These are phyloP conservation scores for Bursaphelenchus mucronatus DNA, from an alignment of 1,140 invertebrate species.

Conservation along the genomic window DNA sequence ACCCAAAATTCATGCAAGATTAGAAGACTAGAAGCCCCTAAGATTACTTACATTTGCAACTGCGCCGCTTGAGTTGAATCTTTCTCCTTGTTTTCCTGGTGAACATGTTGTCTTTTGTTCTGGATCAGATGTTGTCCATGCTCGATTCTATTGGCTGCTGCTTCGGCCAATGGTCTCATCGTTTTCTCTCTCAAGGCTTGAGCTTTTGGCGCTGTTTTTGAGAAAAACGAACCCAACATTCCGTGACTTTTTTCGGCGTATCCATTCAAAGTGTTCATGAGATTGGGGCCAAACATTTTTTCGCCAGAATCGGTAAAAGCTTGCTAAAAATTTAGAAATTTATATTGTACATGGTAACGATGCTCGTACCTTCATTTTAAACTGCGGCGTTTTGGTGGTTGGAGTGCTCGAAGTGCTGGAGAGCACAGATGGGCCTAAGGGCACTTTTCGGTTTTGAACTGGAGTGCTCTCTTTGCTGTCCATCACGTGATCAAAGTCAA, in stretches of 20 bases:
- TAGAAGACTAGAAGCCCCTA: too few species aligned
- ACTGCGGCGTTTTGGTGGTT: slow-evolving; percentile 9
- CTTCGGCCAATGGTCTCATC: slow-evolving; percentile 53
- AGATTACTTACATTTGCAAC: slow-evolving; percentile 24
- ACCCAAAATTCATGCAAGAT: background rate
- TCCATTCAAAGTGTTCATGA: slow-evolving; percentile 58
- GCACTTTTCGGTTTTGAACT: slow-evolving; percentile 26
- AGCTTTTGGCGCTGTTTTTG: slow-evolving; percentile 59
- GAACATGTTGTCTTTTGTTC: slow-evolving; percentile 33
- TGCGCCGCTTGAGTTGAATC: slow-evolving; percentile 21
- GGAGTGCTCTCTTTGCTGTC: slow-evolving; percentile 41
- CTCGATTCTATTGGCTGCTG: slow-evolving; percentile 57
- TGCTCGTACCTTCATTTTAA: slow-evolving; percentile 27
- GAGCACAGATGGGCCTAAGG: slow-evolving; percentile 2
- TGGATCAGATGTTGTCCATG: slow-evolving; percentile 53
- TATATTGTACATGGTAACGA: background rate
- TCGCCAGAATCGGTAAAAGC: slow-evolving; percentile 48
- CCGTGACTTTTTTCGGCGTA: slow-evolving; percentile 60
- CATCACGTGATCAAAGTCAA: slow-evolving; percentile 49
- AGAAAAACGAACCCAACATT: slow-evolving; percentile 51
- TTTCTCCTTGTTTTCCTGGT: slow-evolving; percentile 63
- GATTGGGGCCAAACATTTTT: slow-evolving; percentile 52
- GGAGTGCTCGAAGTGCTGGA: slow-evolving; percentile 35
- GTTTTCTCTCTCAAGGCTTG: slow-evolving; percentile 60
- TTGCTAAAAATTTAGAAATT: slow-evolving; percentile 69